These are phyloP conservation scores for Semnornis frantzii DNA, from an alignment of 2,113 vertebrate genomes.

Conservation along the genomic window DNA sequence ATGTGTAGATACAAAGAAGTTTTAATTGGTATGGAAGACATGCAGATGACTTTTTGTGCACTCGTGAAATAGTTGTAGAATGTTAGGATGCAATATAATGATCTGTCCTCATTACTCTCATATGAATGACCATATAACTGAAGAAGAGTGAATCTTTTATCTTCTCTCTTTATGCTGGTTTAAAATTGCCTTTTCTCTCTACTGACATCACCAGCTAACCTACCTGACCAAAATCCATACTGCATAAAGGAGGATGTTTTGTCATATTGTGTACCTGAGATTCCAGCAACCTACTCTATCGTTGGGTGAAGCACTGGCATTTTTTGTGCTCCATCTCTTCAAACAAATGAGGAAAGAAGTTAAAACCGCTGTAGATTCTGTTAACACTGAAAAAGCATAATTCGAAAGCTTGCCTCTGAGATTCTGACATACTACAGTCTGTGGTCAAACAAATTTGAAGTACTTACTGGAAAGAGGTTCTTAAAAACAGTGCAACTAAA, in stretches of 20 bases:
- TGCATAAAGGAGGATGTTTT: rapidly evolving
- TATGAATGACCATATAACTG: background rate
- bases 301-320: background rate
- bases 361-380: background rate
- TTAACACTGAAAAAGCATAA: background rate
- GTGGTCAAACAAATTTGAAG: background rate
- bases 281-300: background rate
- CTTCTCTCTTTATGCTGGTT: background rate
- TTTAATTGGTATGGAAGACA: background rate
- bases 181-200: background rate
- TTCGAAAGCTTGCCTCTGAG: background rate
- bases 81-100: background rate
- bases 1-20: background rate
- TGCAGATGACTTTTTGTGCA: background rate
- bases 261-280: background rate
- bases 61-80: background rate
- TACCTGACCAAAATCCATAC: background rate
- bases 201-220: background rate
- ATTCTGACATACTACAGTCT: background rate
- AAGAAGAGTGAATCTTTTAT: background rate
- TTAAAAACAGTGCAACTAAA: background rate
- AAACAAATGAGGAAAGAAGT: background rate
- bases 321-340: background rate
- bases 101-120: background rate
- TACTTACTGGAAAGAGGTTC: background rate